Evolutionary conservation across 2,113 vertebrate species (phyloP).

Genomic region (Python bivittatus): DNA sequence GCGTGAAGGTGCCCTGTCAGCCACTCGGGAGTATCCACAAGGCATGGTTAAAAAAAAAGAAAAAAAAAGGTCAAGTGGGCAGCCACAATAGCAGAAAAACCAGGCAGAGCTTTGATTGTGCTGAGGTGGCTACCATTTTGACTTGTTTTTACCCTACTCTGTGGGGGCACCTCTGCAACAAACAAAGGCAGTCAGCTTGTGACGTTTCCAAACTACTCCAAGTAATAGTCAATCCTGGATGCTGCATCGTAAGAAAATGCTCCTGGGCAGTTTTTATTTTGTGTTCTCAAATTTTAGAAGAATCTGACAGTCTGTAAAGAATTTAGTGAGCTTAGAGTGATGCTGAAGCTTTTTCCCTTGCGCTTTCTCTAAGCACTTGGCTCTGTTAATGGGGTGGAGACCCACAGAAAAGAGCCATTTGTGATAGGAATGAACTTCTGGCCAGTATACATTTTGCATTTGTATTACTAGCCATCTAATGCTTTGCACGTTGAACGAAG

Average conservation of each 20-base stretch:
- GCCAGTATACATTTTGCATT: neutral
- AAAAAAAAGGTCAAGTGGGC: neutral
- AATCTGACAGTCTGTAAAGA: neutral
- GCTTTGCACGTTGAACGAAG: neutral
- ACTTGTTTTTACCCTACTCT: neutral
- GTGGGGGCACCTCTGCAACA: neutral
- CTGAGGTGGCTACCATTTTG: neutral
- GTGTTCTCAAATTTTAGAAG: neutral
- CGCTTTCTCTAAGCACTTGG: neutral
- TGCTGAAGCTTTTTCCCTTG: neutral
- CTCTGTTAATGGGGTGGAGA: neutral
- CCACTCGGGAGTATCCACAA: neutral
- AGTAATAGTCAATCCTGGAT: neutral
- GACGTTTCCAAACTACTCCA: slow-evolving; percentile 25
- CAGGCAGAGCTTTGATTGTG: neutral
- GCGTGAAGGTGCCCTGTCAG: neutral
- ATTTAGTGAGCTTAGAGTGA: neutral
- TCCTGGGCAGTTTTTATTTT: slow-evolving; percentile 20
- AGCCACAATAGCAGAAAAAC: neutral
- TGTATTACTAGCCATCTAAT: neutral
- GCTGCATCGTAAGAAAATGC: neutral
- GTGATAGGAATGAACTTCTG: neutral
- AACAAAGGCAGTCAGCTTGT: slow-evolving; percentile 30
- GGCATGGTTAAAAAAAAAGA: neutral
- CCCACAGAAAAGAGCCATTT: neutral